Percentiles rank a stretch among this genome's conserved stretches.
These are phyloP conservation scores for Chrysodeixis includens DNA, from an alignment of 2,888 invertebrate genomes.

Conservation along the genomic window DNA sequence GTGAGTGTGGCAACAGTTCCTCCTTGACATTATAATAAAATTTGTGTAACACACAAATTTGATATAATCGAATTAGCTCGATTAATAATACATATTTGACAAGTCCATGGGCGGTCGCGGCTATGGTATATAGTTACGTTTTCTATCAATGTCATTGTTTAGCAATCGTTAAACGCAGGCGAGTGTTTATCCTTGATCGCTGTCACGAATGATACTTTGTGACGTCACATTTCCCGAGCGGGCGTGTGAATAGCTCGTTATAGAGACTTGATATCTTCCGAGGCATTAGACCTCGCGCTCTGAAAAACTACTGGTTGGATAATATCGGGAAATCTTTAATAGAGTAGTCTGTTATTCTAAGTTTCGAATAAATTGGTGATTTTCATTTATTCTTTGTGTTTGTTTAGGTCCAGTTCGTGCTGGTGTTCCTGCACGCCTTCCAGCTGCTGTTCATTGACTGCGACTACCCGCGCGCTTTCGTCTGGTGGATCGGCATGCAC, in stretches of 20 bases:
- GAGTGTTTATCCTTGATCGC: slow-evolving; percentile 29
- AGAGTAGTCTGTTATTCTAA: not conserved
- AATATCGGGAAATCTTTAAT: not conserved
- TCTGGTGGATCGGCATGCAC: slow-evolving; percentile 97
- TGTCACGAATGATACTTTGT: slow-evolving; percentile 40
- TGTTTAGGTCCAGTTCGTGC: slow-evolving; percentile 94
- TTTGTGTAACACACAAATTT: slow-evolving; percentile 15
- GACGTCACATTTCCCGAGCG: slow-evolving; percentile 39
- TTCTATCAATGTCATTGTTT: slow-evolving; percentile 47
- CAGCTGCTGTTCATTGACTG: slow-evolving; percentile 96
- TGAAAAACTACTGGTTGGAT: not conserved
- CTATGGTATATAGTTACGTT: slow-evolving; percentile 30
- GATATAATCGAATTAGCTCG: slow-evolving; percentile 23
- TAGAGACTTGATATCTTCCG: slow-evolving; percentile 30
- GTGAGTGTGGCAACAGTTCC: slow-evolving; percentile 24
- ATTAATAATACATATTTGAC: slow-evolving; percentile 33
- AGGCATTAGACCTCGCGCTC: not conserved
- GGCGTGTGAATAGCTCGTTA: slow-evolving; percentile 42
- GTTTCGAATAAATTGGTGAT: not conserved
- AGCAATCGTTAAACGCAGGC: slow-evolving; percentile 38
- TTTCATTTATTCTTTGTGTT: slow-evolving; percentile 4
- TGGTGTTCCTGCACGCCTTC: slow-evolving; percentile 96
- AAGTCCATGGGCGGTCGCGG: slow-evolving; percentile 23
- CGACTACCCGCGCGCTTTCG: slow-evolving; percentile 96
- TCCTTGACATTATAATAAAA: slow-evolving; percentile 42